Evolutionary conservation across 2,797 vertebrate species (phyloP), one percentile per base, ranked within the genome.

Genomic region (Cryptoprocta ferox): DNA sequence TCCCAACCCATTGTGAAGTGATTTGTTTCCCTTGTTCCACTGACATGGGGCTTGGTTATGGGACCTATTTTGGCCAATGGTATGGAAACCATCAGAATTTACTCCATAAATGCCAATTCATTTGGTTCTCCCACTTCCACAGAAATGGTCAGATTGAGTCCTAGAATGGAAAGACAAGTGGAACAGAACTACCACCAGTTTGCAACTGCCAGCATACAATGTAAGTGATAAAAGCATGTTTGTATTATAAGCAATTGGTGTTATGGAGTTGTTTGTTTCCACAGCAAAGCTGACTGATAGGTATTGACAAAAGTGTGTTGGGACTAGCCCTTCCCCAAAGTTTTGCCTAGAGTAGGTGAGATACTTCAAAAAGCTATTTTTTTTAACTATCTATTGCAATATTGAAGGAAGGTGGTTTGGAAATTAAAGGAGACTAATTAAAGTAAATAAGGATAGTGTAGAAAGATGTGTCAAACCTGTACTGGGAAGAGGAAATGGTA

Each of bases 311-410:
- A 91, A 88, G 93, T 28, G 24, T 97, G 91, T 91, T 91, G 39
- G 91, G 78, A 92, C 42, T 76, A 95, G 66, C 24, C 28, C 83
- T 93, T 87, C 87, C 63, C 73, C 91, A 37, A 59, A 93, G 53
- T 93, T 97, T 93, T 96, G 79, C 87, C 90, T 94, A 66, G 53
- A 88, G 61, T 95, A 45, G 63, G 12, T 93, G 39, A 95, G 73
- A 79, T 81, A 61, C 78, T 61, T 95, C 45, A 86, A 63, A 93
- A 91, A 71, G n/a, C 76, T 91, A 56, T n/a, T 59, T 95, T 96
- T 95, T 80, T 50, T 19, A 84, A 92, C 63, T 86, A 37, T 45
- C 71, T 66, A 35, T 96, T 95, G 65, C 70, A 90, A 90, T 83
- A 83, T 73, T 86, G 16, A 10, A 14, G 30, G 37, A 89, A 89